phyloP scores from a whole-genome alignment of 2,113 vertebrate genomes.

The Mesocricetus auratus region DNA sequence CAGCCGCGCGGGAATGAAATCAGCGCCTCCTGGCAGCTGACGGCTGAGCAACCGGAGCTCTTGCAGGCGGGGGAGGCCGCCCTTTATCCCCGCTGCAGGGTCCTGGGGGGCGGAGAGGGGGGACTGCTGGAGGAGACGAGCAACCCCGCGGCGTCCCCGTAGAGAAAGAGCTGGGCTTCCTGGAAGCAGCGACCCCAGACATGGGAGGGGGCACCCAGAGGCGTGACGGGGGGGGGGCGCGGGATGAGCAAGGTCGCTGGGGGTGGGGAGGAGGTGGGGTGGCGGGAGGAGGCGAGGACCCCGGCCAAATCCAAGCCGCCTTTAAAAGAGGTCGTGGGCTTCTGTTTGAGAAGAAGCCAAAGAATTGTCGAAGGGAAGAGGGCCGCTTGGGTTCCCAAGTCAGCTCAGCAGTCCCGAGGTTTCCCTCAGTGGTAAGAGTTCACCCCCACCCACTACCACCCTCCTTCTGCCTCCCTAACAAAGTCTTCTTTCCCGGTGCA shows the following conservation, averaged over 20 bases:
- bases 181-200: background rate
- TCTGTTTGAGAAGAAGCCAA: slow-evolving; percentile 27
- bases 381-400: slow-evolving; percentile 21
- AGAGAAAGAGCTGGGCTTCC: background rate
- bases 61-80: slow-evolving; percentile 10
- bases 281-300: background rate
- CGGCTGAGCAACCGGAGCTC: slow-evolving; percentile 58
- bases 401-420: slow-evolving; percentile 41
- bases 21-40: slow-evolving; percentile 64
- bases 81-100: slow-evolving; percentile 48
- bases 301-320: background rate
- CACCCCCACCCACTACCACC: background rate
- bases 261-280: too few species aligned
- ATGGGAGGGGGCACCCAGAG: background rate
- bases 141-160: background rate
- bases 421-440: slow-evolving; percentile 61
- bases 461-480: slow-evolving; percentile 58
- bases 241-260: background rate
- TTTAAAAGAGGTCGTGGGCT: slow-evolving; percentile 52
- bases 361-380: slow-evolving; percentile 37
- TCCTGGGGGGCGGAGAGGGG: slow-evolving; percentile 29
- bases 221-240: background rate
- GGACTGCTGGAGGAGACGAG: slow-evolving; percentile 41
- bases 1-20: background rate
- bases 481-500: slow-evolving; percentile 66